A percentile compares a stretch with the other conserved stretches of the same genome.
These are phyloP conservation scores for Drosophila bifasciata DNA, from an alignment of 1,140 invertebrate species.

Conservation along the genomic window DNA sequence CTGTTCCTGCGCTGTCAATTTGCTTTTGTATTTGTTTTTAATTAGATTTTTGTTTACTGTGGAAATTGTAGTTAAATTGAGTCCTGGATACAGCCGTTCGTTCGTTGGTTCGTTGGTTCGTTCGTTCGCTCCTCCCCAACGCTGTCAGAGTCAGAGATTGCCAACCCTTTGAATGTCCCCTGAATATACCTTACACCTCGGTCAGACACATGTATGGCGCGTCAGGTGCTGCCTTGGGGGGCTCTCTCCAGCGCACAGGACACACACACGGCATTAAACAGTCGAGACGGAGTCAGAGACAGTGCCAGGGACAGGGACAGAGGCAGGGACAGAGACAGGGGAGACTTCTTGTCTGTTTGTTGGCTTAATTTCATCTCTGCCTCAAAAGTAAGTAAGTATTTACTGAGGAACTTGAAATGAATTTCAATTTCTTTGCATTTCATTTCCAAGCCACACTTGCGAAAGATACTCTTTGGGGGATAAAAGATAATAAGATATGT, in stretches of 20 bases:
- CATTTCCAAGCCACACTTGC: too few species aligned
- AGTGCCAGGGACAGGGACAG: not conserved
- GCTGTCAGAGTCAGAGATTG: too few species aligned
- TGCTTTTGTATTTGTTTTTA: constrained; percentile 79
- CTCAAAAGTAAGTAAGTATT: constrained; percentile 39
- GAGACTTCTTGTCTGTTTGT: not conserved
- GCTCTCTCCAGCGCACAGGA: not conserved
- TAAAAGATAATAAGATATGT: too few species aligned
- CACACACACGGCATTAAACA: too few species aligned
- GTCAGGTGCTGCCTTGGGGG: constrained; percentile 39
- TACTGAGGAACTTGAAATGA: constrained; percentile 49
- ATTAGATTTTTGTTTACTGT: constrained; percentile 77
- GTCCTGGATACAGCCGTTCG: constrained; percentile 34
- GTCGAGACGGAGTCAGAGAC: too few species aligned
- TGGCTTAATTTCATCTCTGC: constrained; percentile 17
- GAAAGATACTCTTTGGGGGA: too few species aligned
- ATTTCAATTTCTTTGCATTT: constrained; percentile 64
- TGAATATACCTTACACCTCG: constrained; percentile 24
- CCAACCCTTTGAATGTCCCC: too few species aligned
- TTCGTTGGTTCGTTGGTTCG: too few species aligned
- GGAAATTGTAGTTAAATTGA: constrained; percentile 72
- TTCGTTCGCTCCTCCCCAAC: not conserved
- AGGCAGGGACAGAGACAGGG: not conserved
- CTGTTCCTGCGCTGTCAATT: constrained; percentile 29
- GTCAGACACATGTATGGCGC: constrained; percentile 41